Conservation (phyloP, 2,888 invertebrate genomes). For the Rhopalosiphum nymphaeae region DNA sequence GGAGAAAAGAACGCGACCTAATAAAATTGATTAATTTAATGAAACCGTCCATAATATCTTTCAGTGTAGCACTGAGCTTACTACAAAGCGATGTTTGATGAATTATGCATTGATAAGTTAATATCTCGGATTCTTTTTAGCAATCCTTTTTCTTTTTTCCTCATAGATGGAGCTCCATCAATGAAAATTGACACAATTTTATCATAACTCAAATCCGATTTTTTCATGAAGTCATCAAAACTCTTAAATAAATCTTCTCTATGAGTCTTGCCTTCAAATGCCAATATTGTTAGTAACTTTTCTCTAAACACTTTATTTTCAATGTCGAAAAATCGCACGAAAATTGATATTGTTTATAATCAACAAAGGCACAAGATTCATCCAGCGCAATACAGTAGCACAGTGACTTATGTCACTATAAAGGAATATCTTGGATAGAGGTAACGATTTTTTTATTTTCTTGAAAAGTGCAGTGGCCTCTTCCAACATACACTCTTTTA, state of each 20-base stretch:
- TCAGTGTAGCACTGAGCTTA: constrained; percentile 21
- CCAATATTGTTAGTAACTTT: constrained; percentile 68
- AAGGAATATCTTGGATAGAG: constrained; percentile 43
- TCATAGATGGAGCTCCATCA: constrained; percentile 49
- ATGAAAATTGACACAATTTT: constrained; percentile 53
- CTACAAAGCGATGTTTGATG: constrained; percentile 4
- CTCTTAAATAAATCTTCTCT: constrained; percentile 67
- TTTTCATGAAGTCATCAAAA: constrained; percentile 66
- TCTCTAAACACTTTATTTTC: constrained; percentile 67
- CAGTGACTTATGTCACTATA: constrained; percentile 68
- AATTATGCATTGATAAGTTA: constrained; percentile 44
- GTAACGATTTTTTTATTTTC: constrained; percentile 23
- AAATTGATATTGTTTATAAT: constrained; percentile 68
- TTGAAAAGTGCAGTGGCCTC: neutral
- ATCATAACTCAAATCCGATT: constrained; percentile 32
- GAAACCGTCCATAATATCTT: neutral
- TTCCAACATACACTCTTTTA: constrained; percentile 44
- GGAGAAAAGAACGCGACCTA: constrained; percentile 4
- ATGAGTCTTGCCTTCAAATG: constrained; percentile 65
- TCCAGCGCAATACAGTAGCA: constrained; percentile 68
- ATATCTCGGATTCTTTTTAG: constrained; percentile 25
- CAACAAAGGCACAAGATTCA: constrained; percentile 68
- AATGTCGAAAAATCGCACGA: constrained; percentile 67
- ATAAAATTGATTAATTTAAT: constrained; percentile 14
- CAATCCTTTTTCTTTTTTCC: constrained; percentile 58